Percentiles rank a stretch among this genome's conserved stretches.
phyloP scores from a whole-genome alignment of 2,888 invertebrate genomes.

The Lochmaea capreae region DNA sequence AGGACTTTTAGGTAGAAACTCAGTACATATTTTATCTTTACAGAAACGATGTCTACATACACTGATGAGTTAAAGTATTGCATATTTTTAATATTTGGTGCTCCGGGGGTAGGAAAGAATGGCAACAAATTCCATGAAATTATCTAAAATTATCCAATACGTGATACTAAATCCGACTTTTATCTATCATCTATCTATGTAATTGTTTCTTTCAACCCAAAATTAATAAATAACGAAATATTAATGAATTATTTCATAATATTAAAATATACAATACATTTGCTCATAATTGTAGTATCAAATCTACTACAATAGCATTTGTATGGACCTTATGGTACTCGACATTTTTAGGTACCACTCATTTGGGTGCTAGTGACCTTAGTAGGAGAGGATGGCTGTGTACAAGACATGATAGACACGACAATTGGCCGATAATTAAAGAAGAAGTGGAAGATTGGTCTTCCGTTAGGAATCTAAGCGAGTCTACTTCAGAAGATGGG shows the following conservation, averaged over 20 bases:
- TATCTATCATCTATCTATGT: too few relatives aligned
- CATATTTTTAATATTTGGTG: too few relatives aligned
- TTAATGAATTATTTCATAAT: too few relatives aligned
- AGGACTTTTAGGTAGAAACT: slow-evolving; percentile 72
- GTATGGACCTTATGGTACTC: background rate
- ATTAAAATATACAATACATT: too few relatives aligned
- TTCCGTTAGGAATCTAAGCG: slow-evolving; percentile 44
- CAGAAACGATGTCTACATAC: background rate
- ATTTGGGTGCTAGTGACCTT: slow-evolving; percentile 83
- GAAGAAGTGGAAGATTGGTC: slow-evolving; percentile 67
- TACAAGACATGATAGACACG: slow-evolving; percentile 78
- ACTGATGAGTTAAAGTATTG: too few relatives aligned
- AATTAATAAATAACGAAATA: too few relatives aligned
- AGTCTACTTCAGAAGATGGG: slow-evolving; percentile 48
- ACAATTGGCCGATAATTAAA: slow-evolving; percentile 80
- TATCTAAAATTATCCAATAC: too few relatives aligned
- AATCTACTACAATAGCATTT: background rate
- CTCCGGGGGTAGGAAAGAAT: too few relatives aligned
- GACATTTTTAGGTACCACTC: slow-evolving; percentile 74
- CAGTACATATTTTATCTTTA: background rate
- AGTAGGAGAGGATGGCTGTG: slow-evolving; percentile 80
- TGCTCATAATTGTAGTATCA: too few relatives aligned
- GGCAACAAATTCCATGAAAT: too few relatives aligned
- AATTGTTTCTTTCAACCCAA: too few relatives aligned
- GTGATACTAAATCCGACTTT: too few relatives aligned